Percentiles rank a stretch among this genome's conserved stretches.
Evolutionary conservation across 2,888 invertebrate species (phyloP).

Genomic region (Hirudinaria manillensis): DNA sequence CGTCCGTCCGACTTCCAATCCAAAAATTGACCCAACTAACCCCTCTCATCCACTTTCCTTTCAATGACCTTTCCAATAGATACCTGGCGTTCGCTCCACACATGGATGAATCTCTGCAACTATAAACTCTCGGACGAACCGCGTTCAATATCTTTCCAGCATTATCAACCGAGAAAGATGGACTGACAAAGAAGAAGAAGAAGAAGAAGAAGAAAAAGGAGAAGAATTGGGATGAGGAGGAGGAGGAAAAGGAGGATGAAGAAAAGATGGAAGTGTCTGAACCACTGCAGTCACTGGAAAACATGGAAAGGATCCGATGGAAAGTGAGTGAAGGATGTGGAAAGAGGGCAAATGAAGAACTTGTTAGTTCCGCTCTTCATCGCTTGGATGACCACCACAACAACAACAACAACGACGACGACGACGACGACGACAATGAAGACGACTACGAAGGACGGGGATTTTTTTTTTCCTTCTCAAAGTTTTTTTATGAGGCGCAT

Average conservation of each 20-base stretch:
- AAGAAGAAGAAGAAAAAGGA: not conserved
- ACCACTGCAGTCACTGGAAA: not conserved
- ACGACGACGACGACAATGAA: too few relatives aligned
- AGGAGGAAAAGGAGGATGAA: not conserved
- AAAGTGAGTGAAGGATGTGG: not conserved
- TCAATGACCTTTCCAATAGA: too few relatives aligned
- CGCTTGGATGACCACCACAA: not conserved
- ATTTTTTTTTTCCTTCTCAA: not conserved
- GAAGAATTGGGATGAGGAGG: not conserved
- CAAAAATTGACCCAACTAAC: too few relatives aligned
- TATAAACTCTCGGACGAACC: too few relatives aligned
- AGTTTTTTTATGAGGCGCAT: slow-evolving; percentile 6
- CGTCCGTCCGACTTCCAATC: too few relatives aligned
- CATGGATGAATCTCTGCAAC: too few relatives aligned
- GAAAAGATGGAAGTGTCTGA: not conserved
- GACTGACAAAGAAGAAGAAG: not conserved
- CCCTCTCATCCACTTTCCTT: too few relatives aligned
- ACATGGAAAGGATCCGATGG: not conserved
- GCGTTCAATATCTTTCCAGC: too few relatives aligned
- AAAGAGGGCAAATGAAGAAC: not conserved
- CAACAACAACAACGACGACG: too few relatives aligned
- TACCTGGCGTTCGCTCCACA: too few relatives aligned
- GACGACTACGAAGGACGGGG: not conserved
- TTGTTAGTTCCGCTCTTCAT: slow-evolving; percentile 16
- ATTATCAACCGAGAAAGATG: too few relatives aligned